Percentiles rank a stretch among this genome's conserved stretches.
Conservation (phyloP, 1,140 invertebrate species). For the Leptopilina boulardi region DNA sequence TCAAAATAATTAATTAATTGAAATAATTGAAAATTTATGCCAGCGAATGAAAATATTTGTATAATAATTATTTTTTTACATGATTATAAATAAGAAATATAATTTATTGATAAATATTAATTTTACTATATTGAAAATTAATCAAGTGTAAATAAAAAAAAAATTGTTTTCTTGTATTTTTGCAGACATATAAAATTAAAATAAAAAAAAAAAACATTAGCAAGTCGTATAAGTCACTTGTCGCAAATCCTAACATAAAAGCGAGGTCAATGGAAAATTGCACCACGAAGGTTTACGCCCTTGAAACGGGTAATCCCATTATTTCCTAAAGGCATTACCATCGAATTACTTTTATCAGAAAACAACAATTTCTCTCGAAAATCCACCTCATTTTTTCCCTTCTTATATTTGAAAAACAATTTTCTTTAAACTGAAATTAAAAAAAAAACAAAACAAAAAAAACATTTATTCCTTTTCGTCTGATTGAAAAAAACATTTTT, state of each 20-base stretch:
- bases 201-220: constrained; percentile 29
- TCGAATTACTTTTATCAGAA: constrained; percentile 20
- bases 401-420: no score
- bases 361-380: neutral
- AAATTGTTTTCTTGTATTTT: neutral
- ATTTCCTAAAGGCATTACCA: constrained; percentile 5
- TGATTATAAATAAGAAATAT: no score
- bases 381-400: neutral
- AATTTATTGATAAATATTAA: no score
- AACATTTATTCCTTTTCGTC: no score
- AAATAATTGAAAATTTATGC: no score
- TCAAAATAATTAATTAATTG: no score
- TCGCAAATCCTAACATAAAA: constrained; percentile 19
- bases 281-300: constrained; percentile 9
- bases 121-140: no score
- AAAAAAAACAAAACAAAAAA: no score
- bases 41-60: no score
- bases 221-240: constrained; percentile 26
- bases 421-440: no score
- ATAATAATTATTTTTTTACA: no score
- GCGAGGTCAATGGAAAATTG: constrained; percentile 14
- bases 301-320: constrained; percentile 23
- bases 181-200: neutral
- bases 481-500: no score
- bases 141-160: neutral